Conservation (phyloP, 2,888 invertebrate genomes). For the Nymphalis polychloros region DNA sequence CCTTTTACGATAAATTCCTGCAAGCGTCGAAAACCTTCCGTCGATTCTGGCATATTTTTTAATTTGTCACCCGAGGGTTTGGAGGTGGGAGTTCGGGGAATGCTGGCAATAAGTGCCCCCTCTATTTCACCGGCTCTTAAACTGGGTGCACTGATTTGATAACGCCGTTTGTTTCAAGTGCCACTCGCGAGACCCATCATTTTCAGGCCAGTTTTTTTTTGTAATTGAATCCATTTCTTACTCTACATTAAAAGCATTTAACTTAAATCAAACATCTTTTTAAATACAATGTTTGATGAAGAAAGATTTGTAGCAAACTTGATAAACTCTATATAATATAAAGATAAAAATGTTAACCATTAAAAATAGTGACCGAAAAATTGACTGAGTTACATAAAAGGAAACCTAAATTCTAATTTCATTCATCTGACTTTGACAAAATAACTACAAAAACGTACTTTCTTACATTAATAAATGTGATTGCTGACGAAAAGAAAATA, state of each 20-base stretch:
- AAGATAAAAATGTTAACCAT: neutral
- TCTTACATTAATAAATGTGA: constrained; percentile 44
- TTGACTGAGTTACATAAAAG: constrained; percentile 50
- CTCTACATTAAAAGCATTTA: constrained; percentile 51
- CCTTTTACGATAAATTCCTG: constrained; percentile 11
- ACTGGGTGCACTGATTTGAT: constrained; percentile 81
- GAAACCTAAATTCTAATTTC: constrained; percentile 50
- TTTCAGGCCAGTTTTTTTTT: constrained; percentile 60
- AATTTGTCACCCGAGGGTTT: constrained; percentile 33
- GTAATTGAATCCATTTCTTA: constrained; percentile 42
- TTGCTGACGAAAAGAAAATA: constrained; percentile 35
- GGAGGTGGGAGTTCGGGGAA: constrained; percentile 35
- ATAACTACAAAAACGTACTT: constrained; percentile 45
- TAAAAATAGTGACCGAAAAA: constrained; percentile 43
- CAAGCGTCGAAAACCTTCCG: constrained; percentile 22
- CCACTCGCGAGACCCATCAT: constrained; percentile 65
- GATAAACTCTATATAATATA: too few species aligned
- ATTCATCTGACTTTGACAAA: constrained; percentile 50
- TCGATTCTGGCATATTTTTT: constrained; percentile 34
- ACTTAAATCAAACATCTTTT: constrained; percentile 44
- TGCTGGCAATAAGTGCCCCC: constrained; percentile 74
- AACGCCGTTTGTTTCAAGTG: constrained; percentile 79
- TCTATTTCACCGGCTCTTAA: constrained; percentile 78
- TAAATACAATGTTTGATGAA: constrained; percentile 3
- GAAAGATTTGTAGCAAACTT: neutral